Conservation (phyloP, 2,113 vertebrate genomes). For the Marcusenius ussheri region DNA sequence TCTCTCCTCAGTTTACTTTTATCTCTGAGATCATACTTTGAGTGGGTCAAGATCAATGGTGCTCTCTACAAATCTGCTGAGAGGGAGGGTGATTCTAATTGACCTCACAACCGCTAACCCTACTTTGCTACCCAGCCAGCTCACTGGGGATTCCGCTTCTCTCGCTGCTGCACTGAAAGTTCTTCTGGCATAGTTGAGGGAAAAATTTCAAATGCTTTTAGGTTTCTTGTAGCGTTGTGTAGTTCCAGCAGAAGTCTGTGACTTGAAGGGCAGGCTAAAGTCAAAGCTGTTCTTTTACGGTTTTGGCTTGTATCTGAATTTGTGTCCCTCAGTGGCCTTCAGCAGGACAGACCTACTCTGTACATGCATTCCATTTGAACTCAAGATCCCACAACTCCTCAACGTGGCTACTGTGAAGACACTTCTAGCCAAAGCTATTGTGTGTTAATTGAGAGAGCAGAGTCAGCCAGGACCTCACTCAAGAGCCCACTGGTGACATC, state of each 20-base stretch:
- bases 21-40: conserved; percentile 60
- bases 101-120: conserved; percentile 42
- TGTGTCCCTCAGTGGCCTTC: background rate
- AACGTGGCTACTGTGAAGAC: background rate
- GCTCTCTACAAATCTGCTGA: conserved; percentile 59
- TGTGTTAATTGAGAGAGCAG: background rate
- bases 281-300: background rate
- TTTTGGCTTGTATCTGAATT: too few relatives aligned
- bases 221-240: background rate
- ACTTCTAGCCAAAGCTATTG: background rate
- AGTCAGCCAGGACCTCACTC: background rate
- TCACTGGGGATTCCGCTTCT: background rate
- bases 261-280: background rate
- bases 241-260: background rate
- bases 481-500: background rate
- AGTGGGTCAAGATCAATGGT: conserved; percentile 65
- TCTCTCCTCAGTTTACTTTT: conserved; percentile 57
- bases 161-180: background rate
- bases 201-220: background rate
- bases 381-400: background rate
- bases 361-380: background rate
- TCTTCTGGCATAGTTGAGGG: background rate
- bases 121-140: background rate
- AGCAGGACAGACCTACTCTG: background rate
- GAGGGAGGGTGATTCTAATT: conserved; percentile 56